Evolutionary conservation across 2,113 vertebrate genomes (phyloP), one percentile per base, ranked within the genome.

Genomic region (Cygnus buccinator): DNA sequence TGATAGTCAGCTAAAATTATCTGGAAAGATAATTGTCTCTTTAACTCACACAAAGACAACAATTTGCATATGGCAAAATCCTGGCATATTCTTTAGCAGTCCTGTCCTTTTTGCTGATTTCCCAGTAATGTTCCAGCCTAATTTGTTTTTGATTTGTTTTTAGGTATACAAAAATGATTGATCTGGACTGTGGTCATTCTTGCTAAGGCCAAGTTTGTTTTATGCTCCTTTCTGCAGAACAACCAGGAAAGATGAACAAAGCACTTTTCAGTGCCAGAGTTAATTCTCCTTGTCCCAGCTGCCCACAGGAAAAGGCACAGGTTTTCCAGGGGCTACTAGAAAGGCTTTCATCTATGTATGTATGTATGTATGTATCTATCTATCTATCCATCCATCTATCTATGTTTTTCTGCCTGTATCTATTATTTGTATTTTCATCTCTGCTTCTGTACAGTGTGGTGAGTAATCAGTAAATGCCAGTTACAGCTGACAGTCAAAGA

Each of bases 1-100:
- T 79, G 29, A 80, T 39, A 86, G 81, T 77, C 67, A 67, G 41
- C 62, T 84, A 71, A 93, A 94, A 87, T 89, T 95, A 75, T 84
- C 71, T 94, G 65, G 87, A 94, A 93, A 43, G 55, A 61, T 37
- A 71, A 70, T 54, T 29, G 14, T 83, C 62, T 94, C 89, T 83
- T 93, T 89, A 89, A 89, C 57, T 68, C 33, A 66, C 62, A 75
- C n/a, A 87, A 89, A 84, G 28, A 6, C 66, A 93, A 88, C 15
- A 2, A 77, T 87, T 90, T 81, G 26, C 68, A 89, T 82, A 84
- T 41, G 67, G 79, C 29, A 89, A 87, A 94, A 82, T 71, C 43
- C 18, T 52, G 29, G 13, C 1, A 2, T 43, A 39, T 59, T 81
- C 14, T 78, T 70, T 35, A 84, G 29, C 12, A 8, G 1, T 48